Conservation (phyloP, 2,888 invertebrate genomes). For the Lepas anatifera region DNA sequence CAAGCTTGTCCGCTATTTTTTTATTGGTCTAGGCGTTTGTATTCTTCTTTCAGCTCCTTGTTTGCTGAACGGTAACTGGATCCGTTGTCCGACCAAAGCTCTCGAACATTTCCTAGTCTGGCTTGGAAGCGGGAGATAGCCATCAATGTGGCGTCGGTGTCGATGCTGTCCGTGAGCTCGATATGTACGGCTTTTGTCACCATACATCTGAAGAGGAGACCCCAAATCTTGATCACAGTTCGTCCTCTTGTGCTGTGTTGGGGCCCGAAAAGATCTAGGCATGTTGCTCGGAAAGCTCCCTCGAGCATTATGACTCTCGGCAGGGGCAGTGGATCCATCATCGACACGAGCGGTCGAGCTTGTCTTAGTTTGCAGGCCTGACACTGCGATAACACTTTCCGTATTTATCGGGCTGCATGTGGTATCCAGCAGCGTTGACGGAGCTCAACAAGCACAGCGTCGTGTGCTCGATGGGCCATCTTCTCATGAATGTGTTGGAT, state of each 20-base stretch:
- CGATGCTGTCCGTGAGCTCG: no score
- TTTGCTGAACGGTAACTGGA: no score
- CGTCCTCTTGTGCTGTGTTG: neutral
- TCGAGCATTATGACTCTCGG: neutral
- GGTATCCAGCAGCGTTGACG: neutral
- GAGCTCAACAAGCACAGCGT: neutral
- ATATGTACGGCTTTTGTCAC: no score
- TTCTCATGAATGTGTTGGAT: neutral
- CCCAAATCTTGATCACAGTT: neutral
- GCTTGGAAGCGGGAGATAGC: no score
- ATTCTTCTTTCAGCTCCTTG: no score
- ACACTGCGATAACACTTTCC: neutral
- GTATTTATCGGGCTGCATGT: neutral
- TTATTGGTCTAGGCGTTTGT: no score
- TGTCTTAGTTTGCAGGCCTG: neutral
- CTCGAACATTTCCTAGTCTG: no score
- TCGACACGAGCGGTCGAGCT: neutral
- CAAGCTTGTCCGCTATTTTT: no score
- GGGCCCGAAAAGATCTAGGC: neutral
- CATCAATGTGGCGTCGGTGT: no score
- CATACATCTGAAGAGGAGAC: neutral
- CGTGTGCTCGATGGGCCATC: neutral
- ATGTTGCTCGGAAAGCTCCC: neutral
- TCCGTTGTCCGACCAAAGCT: no score
- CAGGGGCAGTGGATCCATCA: neutral